These are phyloP conservation scores for Nothura maculosa DNA, from an alignment of 2,797 vertebrate species.

Conservation along the genomic window DNA sequence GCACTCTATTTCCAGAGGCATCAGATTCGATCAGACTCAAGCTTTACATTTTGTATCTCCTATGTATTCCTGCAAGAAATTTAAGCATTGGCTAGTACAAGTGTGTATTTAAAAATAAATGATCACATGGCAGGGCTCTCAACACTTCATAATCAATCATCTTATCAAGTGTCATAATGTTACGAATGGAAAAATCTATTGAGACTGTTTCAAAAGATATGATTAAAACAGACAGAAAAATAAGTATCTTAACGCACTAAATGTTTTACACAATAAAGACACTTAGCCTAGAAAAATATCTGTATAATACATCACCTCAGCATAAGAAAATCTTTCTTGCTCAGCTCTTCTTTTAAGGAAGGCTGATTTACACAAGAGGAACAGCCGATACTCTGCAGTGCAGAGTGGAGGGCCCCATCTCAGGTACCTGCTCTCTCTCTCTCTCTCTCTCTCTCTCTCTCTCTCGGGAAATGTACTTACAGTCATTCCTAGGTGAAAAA, in stretches of 20 bases:
- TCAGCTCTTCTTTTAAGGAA: neutral
- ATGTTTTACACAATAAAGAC: conserved; percentile 52
- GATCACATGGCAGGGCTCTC: conserved; percentile 55
- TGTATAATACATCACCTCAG: neutral
- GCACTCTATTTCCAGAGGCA: conserved; percentile 64
- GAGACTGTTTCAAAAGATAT: conserved; percentile 62
- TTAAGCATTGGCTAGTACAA: conserved; percentile 51
- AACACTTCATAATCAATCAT: conserved; percentile 67
- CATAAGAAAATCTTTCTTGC: neutral
- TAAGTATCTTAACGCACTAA: conserved; percentile 52
- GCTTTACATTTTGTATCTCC: conserved; percentile 44
- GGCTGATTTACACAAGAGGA: neutral
- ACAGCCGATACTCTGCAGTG: neutral
- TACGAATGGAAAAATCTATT: conserved; percentile 59
- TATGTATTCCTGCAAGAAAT: conserved; percentile 39
- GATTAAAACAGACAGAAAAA: conserved; percentile 65
- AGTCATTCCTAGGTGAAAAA: neutral
- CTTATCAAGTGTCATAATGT: conserved; percentile 63
- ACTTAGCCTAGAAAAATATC: conserved; percentile 44
- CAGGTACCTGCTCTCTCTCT: neutral
- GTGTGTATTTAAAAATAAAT: conserved; percentile 76
- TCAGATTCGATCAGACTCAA: conserved; percentile 58
- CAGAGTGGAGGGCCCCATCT: neutral
- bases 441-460: no score
- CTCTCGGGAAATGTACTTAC: neutral